Base-by-base conservation (phyloP, 1,140 invertebrate species). In the Euura saliciscinereae region DNA sequence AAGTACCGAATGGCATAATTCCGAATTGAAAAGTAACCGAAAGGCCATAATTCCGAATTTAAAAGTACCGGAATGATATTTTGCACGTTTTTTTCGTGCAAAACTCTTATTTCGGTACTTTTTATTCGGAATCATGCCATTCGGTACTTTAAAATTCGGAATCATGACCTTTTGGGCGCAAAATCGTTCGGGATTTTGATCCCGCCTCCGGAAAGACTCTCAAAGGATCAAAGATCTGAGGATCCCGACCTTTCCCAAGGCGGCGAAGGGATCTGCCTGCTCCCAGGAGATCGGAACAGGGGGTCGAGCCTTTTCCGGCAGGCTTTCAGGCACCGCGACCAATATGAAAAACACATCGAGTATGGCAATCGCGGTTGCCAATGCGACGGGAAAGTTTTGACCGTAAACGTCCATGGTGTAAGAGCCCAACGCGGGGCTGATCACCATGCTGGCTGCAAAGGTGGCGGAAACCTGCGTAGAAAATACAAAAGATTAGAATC, bases 271-370 rank as follows among this genome's bases (percentile, higher is more conserved):
- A 91, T 99, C 98, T 11, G 97, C 98, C 84, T 98, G 96, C 86
- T 99, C 98, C 95, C 95, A 96, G 78, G 95, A 95, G 76, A 97
- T 95, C 51, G 95, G 94, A 44, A 93, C 94, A 44, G 92, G 92
- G 44, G 94, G 93, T 69, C 95, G 88, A 72, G 96, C 92, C 89
- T 98, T 98, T 85, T 99, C 97, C 64, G 98, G 97, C 68, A 99
- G 89, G 78, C 97, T 99, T 89, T 99, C 98, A 28, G 98, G 98
- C 74, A 99, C 98, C 73, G 96, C 96, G 43, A 99, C 96, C 79
- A 99, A 90, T 80, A 99, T 99, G 87, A 99, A 99, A 86, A 99
- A 94, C 43, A 99, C 94, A 89, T 99, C 99, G 74, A 99, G 89
- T 68, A 99, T 89, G 65, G 98, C 97, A 67, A 99, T 95, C 43